Evolutionary conservation across 2,888 invertebrate genomes (phyloP), one percentile per base, ranked within the genome.

Genomic region (Argyra leucocephala): DNA sequence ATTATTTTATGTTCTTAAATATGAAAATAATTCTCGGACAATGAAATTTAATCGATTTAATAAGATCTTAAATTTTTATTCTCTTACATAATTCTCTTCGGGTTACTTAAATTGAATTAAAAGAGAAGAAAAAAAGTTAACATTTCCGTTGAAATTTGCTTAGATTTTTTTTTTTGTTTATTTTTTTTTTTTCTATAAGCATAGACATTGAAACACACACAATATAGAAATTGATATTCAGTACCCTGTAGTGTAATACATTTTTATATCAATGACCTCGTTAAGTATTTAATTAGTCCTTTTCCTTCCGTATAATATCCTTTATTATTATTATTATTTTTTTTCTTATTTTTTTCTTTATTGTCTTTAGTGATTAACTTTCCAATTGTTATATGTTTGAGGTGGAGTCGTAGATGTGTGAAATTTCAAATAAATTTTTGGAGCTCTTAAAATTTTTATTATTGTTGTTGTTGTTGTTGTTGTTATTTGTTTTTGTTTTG

Each of bases 201-300:
- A n/a, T n/a, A n/a, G n/a, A n/a, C n/a, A n/a, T n/a, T n/a, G n/a
- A n/a, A n/a, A n/a, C n/a, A n/a, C n/a, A n/a, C n/a, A n/a, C n/a
- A n/a, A n/a, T n/a, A n/a, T n/a, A n/a, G n/a, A n/a, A n/a, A n/a
- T n/a, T n/a, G n/a, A n/a, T n/a, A n/a, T n/a, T n/a, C n/a, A n/a
- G n/a, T n/a, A n/a, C n/a, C n/a, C n/a, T 26, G 26, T 37, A 37
- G 12, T 37, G 37, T 15, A 37, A 37, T 37, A 37, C 37, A 37
- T 15, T 37, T 37, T 37, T 37, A 37, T 37, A 37, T 37, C 37
- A 37, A 37, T 37, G 37, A 37, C 37, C 37, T 37, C 37, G 37
- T 37, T 37, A 37, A 37, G 37, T 37, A 37, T 37, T 37, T 37
- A 37, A 37, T 37, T 37, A 37, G 37, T 37, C 37, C 37, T 37